These are phyloP conservation scores for Unio pictorum DNA, from an alignment of 2,888 invertebrate species.

Conservation along the genomic window DNA sequence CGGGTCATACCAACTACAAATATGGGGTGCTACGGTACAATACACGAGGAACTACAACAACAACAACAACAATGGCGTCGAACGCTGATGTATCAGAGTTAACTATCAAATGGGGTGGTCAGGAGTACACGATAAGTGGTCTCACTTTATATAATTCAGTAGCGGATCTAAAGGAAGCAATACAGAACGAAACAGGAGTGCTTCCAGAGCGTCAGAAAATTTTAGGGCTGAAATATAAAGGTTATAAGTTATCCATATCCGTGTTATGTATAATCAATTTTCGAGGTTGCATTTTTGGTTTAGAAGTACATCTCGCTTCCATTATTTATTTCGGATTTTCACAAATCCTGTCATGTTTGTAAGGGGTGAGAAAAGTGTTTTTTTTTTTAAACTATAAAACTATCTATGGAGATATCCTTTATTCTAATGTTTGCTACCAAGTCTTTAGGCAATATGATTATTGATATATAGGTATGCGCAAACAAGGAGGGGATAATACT, in stretches of 20 bases:
- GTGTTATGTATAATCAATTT: neutral
- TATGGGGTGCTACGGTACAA: too few species aligned
- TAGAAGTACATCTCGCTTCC: neutral
- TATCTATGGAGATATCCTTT: too few species aligned
- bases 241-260: slow-evolving; percentile 73
- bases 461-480: too few species aligned
- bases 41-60: too few species aligned
- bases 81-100: slow-evolving; percentile 69
- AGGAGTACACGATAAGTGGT: slow-evolving; percentile 86
- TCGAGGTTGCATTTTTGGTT: neutral
- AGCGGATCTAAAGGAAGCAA: slow-evolving; percentile 84
- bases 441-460: too few species aligned
- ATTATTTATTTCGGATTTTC: too few species aligned
- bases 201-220: slow-evolving; percentile 94
- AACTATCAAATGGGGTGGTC: slow-evolving; percentile 93
- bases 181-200: slow-evolving; percentile 90
- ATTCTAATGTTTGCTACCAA: too few species aligned
- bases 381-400: too few species aligned
- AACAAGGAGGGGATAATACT: too few species aligned
- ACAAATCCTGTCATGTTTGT: too few species aligned
- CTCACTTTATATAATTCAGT: slow-evolving; percentile 86
- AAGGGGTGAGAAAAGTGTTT: too few species aligned
- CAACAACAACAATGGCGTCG: slow-evolving; percentile 26
- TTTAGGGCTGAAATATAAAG: slow-evolving; percentile 92
- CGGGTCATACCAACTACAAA: too few species aligned